Percentiles rank a stretch among this genome's conserved stretches.
Evolutionary conservation across 2,113 vertebrate species (phyloP).

Genomic region (Hymenochirus boettgeri): DNA sequence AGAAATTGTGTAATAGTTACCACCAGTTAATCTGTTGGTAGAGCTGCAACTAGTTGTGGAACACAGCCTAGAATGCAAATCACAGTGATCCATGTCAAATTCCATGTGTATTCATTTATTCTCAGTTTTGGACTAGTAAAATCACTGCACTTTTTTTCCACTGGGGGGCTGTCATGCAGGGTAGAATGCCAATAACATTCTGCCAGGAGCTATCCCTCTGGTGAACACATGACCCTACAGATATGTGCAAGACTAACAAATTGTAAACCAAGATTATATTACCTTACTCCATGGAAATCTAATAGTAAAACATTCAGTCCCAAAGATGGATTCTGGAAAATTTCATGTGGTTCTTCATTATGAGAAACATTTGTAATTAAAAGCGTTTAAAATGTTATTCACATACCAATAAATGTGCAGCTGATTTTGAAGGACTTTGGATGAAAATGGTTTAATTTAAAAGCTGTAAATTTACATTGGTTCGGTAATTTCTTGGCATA

Average conservation of each 20-base stretch:
- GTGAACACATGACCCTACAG: conserved; percentile 8
- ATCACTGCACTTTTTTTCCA: conserved; percentile 8
- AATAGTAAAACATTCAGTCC: conserved; percentile 22
- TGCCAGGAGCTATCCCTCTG: conserved; percentile 10
- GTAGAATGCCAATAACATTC: conserved; percentile 12
- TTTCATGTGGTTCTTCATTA: conserved; percentile 37
- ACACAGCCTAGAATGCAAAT: neutral
- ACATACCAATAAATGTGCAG: conserved; percentile 38
- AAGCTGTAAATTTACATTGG: conserved; percentile 34
- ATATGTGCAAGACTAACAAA: conserved; percentile 17
- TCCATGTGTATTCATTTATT: neutral
- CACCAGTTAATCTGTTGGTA: neutral
- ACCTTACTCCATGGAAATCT: conserved; percentile 14
- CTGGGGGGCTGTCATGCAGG: conserved; percentile 2
- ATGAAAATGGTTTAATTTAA: conserved; percentile 42
- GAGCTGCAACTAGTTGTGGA: neutral
- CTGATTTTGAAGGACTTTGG: conserved; percentile 35
- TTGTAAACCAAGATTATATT: conserved; percentile 26
- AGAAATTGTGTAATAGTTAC: conserved; percentile 12
- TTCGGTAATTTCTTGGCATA: conserved; percentile 41
- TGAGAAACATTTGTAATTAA: conserved; percentile 24
- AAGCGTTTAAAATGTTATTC: conserved; percentile 33
- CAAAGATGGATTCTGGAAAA: conserved; percentile 31
- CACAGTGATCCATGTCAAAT: conserved; percentile 4
- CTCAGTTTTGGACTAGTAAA: conserved; percentile 15